Evolutionary conservation across 2,797 vertebrate genomes (phyloP), one percentile per base, ranked within the genome.

Genomic region (Cyprinella venusta): DNA sequence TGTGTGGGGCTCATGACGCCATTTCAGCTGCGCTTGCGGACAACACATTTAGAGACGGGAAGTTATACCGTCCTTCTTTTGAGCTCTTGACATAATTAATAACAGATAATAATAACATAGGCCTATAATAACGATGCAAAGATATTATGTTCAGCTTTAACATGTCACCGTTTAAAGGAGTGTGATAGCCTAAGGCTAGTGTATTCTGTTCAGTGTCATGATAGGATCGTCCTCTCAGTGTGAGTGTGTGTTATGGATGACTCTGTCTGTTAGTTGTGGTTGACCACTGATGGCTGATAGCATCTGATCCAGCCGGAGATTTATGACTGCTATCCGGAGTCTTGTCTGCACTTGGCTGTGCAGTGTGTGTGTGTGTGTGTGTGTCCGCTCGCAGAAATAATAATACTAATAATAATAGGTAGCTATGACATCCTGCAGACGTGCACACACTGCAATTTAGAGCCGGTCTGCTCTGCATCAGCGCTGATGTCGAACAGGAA

Each of bases 381-480:
- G 48, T 36, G 45, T 71, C 67, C 72, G 68, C 81, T 68, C 16
- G 52, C 72, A 80, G 59, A 77, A 76, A 54, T 65, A 48, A 67
- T 85, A 77, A 77, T 88, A 78, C 50, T 59, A 45, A 65, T 85
- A 77, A 77, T 88, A 86, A 88, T 80, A 88, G 85, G 80, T 84
- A 75, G 71, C 50, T 83, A 8, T 85, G 85, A 88, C 85, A 86
- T 86, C 71, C 63, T 84, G 74, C 81, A 76, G 71, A 83, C 85
- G 59, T 83, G 69, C 81, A 72, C 76, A 83, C 87, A 65, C 84
- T 86, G 77, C 85, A 88, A 88, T 88, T 88, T 84, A 48, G 69
- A 59, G 15, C 42, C 52, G 21, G n/a, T 75, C 85, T 86, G 85
- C 76, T 80, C 82, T 83, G 80, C 63, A 83, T 86, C 72, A 59